A percentile compares a stretch with the other conserved stretches of the same genome.
These are phyloP conservation scores for Pteruthius melanotis DNA, from an alignment of 2,113 vertebrate genomes.

Conservation along the genomic window DNA sequence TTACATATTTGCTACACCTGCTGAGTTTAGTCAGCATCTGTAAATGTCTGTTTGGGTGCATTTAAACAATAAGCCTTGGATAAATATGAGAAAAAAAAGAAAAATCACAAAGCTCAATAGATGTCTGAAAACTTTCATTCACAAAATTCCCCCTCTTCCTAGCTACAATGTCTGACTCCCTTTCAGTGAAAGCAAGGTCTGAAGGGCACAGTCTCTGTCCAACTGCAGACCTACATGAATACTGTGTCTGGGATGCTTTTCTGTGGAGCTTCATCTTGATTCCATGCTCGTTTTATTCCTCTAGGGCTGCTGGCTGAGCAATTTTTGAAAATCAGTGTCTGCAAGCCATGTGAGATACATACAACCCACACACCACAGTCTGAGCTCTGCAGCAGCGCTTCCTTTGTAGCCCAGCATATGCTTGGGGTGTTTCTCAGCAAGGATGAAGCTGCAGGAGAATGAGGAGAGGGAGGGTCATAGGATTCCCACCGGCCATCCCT, in stretches of 20 bases:
- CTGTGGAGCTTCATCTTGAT: not conserved
- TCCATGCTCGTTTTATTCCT: not conserved
- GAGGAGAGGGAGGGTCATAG: not conserved
- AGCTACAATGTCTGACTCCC: not conserved
- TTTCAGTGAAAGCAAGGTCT: not conserved
- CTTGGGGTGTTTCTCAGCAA: not conserved
- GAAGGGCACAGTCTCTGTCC: not conserved
- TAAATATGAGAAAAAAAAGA: not conserved
- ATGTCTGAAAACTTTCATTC: not conserved
- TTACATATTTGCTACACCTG: not conserved
- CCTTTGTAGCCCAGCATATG: not conserved
- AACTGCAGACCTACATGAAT: not conserved
- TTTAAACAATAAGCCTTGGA: not conserved
- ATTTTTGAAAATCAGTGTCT: not conserved
- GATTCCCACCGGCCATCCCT: not conserved
- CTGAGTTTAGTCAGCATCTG: not conserved
- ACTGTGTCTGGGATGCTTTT: not conserved
- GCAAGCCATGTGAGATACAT: not conserved
- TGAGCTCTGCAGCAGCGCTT: not conserved
- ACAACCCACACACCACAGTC: accelerated
- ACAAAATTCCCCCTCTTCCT: not conserved
- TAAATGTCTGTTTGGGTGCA: not conserved
- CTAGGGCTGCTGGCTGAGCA: not conserved
- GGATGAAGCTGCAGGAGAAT: not conserved
- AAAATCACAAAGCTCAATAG: not conserved